phyloP scores from a whole-genome alignment of 2,888 invertebrate species.

The Drosophila cracens region DNA sequence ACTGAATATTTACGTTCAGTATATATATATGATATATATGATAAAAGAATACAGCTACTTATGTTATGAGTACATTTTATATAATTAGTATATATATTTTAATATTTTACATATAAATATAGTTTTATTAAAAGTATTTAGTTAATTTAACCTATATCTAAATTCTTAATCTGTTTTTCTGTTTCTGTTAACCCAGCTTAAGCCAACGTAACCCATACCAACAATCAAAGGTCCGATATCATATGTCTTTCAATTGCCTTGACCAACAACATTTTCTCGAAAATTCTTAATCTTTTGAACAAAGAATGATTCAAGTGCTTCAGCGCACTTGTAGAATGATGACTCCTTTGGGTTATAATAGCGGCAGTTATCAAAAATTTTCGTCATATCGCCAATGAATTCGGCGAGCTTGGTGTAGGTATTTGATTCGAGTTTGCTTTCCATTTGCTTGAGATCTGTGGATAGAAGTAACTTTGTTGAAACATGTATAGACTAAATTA shows the following conservation, averaged over 20 bases:
- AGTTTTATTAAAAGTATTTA: constrained; percentile 37
- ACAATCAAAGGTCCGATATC: constrained; percentile 13
- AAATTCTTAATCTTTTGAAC: constrained; percentile 96
- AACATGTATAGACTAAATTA: not conserved
- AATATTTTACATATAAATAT: constrained; percentile 20
- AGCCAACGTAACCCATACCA: constrained; percentile 20
- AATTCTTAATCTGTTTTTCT: constrained; percentile 29
- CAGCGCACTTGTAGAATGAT: constrained; percentile 98
- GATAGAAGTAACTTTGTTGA: not conserved
- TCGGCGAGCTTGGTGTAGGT: constrained; percentile 95
- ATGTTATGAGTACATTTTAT: constrained; percentile 32
- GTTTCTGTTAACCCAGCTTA: constrained; percentile 25
- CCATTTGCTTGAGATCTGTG: constrained; percentile 96
- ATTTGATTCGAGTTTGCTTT: constrained; percentile 92
- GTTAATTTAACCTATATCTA: constrained; percentile 38
- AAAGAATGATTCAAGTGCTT: constrained; percentile 97
- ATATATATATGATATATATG: constrained; percentile 3
- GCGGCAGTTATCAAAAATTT: constrained; percentile 99
- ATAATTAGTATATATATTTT: constrained; percentile 5
- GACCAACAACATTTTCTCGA: constrained; percentile 90
- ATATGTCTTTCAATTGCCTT: constrained; percentile 51
- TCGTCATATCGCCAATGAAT: constrained; percentile 98
- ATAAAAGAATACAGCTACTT: constrained; percentile 49
- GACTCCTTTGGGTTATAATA: constrained; percentile 98
- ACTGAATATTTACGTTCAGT: constrained; percentile 27